phyloP scores from a whole-genome alignment of 2,797 vertebrate genomes.

The Darevskia nairensis region DNA sequence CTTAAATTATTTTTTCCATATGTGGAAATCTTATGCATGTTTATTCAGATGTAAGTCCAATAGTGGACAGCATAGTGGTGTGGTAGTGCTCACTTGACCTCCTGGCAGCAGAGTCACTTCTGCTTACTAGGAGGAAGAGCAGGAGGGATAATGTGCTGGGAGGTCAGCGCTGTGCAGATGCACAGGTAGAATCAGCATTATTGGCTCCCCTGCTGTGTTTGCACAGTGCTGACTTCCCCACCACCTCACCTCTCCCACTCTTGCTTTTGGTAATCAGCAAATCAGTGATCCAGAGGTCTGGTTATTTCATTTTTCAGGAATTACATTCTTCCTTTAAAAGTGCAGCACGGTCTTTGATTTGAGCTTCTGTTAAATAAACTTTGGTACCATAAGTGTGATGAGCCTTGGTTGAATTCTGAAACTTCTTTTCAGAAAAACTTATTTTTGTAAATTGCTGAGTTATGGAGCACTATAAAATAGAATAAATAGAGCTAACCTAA shows the following conservation, averaged over 20 bases:
- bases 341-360: neutral
- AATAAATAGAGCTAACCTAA: neutral
- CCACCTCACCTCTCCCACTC: too few relatives aligned
- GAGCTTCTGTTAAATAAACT: neutral
- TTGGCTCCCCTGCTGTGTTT: too few relatives aligned
- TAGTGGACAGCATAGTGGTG: too few relatives aligned
- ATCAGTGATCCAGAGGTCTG: neutral
- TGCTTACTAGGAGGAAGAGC: too few relatives aligned
- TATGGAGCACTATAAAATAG: neutral
- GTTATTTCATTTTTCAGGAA: neutral
- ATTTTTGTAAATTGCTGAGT: neutral
- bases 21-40: neutral
- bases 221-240: too few relatives aligned
- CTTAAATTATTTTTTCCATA: neutral
- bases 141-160: too few relatives aligned
- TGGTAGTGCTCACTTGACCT: too few relatives aligned
- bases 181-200: too few relatives aligned
- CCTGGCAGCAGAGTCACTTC: too few relatives aligned
- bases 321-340: neutral
- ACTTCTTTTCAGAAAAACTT: neutral
- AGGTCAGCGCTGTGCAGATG: too few relatives aligned
- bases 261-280: too few relatives aligned
- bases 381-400: neutral
- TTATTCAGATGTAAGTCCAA: neutral
- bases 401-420: neutral